These are phyloP conservation scores for Heptranchias perlo DNA, from an alignment of 2,113 vertebrate genomes.

Conservation along the genomic window DNA sequence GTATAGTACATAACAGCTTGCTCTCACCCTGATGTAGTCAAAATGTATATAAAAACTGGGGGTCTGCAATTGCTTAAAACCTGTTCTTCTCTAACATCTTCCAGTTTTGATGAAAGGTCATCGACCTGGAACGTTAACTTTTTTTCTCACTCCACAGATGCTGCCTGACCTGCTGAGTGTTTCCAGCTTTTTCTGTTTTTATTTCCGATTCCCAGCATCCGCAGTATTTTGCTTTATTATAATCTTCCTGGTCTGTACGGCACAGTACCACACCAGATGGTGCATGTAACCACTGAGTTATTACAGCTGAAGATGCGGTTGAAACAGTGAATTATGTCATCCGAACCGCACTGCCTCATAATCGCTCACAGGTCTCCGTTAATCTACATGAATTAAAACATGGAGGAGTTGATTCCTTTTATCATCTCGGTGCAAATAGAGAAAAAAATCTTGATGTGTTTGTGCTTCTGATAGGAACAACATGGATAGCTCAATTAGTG, in stretches of 20 bases:
- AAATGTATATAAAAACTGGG: background rate
- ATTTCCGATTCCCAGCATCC: background rate
- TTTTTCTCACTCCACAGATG: background rate
- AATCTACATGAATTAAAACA: background rate
- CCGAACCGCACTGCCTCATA: background rate
- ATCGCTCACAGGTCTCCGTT: background rate
- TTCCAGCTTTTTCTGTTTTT: background rate
- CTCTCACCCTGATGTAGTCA: too few species aligned
- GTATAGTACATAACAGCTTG: too few species aligned
- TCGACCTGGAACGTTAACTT: background rate
- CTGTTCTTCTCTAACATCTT: too few species aligned
- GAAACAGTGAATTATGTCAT: background rate
- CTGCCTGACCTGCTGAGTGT: background rate
- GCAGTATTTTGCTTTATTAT: background rate
- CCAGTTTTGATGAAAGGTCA: too few species aligned
- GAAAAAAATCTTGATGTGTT: background rate
- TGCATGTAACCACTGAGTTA: background rate
- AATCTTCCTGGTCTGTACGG: background rate
- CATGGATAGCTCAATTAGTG: background rate
- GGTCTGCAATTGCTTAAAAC: background rate
- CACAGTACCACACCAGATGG: background rate
- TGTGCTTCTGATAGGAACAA: slow-evolving; percentile 2
- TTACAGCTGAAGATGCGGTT: background rate
- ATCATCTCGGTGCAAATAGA: background rate
- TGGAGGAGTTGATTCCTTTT: background rate